Base-by-base conservation (phyloP, 1,140 invertebrate genomes). In the Acyrthosiphon pisum region DNA sequence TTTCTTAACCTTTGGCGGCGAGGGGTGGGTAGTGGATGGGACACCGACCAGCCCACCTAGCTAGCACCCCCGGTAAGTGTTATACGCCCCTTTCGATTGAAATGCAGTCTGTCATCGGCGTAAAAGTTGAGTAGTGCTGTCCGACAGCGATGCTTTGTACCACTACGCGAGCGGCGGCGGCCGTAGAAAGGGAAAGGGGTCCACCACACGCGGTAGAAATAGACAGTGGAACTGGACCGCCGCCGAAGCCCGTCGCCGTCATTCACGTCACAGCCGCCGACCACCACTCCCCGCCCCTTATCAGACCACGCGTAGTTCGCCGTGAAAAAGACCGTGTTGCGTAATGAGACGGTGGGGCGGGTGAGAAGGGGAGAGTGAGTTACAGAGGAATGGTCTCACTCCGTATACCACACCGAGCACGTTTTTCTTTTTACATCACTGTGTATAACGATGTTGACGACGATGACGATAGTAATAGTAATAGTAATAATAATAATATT, bases 131-230 rank as follows among this genome's bases (percentile, higher is more conserved):
- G 89, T 60, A 91, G 56, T 91, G 89, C 89, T 91, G 89, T 30
- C 44, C 30, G 56, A 30, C 37, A 26, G 53, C 53, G 9, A 91
- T 76, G 50, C 76, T 91, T 68, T 37, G 50, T 91, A 91, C 89
- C 89, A 91, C 56, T 91, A 14, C 26, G 22, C 26, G 30, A 46
- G 37, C 56, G 53, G 48, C 89, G 89, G 18, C 20, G 23, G 26
- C 30, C 90, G 90, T 83, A 50, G 90, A 91, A 91, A 91, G 90
- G 90, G 90, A 91, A 91, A 91, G 90, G 90, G 90, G 90, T 76
- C 90, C 44, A 37, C 56, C 90, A 46, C 46, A 41, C 90, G 76
- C n/a, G 41, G 30, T 26, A 26, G 48, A 91, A 81, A 91, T 41
- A 23, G 76, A 91, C 90, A 83, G 68, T 83, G 68, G 68, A 91